Evolutionary conservation across 2,888 invertebrate species (phyloP).

Genomic region (Laothoe populi): DNA sequence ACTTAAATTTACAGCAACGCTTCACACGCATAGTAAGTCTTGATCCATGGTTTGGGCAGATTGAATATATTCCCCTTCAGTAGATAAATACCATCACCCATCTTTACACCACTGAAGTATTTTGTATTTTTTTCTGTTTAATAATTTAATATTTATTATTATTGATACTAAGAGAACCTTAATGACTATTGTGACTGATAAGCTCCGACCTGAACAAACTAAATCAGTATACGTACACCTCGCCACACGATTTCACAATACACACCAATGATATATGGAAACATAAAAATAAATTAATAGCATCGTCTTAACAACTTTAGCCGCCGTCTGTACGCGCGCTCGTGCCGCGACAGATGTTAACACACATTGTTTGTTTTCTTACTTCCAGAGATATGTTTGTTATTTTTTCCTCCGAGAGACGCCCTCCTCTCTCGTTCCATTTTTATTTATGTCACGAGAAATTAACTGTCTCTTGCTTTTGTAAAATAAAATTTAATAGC

Average conservation of each 20-base stretch:
- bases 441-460: constrained; percentile 82
- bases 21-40: no score
- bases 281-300: constrained; percentile 29
- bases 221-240: constrained; percentile 23
- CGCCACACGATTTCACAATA: constrained; percentile 22
- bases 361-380: constrained; percentile 84
- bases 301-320: constrained; percentile 45
- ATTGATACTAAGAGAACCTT: no score
- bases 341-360: constrained; percentile 82
- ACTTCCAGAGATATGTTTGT: constrained; percentile 82
- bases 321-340: constrained; percentile 61
- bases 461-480: constrained; percentile 72
- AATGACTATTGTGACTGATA: no score
- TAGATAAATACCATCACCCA: no score
- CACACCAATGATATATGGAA: constrained; percentile 26
- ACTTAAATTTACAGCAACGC: no score
- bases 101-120: no score
- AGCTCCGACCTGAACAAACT: no score
- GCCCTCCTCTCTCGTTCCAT: constrained; percentile 60
- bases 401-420: constrained; percentile 67
- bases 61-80: no score
- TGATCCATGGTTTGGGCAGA: no score
- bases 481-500: constrained; percentile 63
- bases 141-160: no score
- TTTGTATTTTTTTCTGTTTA: no score